Evolutionary conservation across 2,888 invertebrate genomes (phyloP), one percentile per base, ranked within the genome.

Genomic region (Scaptomyza parva): DNA sequence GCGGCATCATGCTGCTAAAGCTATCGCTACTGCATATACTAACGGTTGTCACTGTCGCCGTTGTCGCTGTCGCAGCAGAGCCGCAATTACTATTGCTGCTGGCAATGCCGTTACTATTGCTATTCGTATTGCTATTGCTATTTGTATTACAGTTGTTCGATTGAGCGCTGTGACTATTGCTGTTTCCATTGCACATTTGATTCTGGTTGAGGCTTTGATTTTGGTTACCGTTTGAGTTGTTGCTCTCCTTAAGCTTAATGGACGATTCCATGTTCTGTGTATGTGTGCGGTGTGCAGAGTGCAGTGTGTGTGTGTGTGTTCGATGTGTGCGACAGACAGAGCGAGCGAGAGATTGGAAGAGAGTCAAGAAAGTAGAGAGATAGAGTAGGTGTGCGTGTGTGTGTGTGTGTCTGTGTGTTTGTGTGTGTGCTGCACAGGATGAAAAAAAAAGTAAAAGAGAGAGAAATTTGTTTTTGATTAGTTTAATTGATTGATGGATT

Each of bases 11-110:
- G 69, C 91, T 88, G 73, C 89, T 89, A 35, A 90, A 90, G 72
- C 90, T 90, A 51, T 90, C 90, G 79, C 90, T 90, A 69, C 85
- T 90, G 76, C 91, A 91, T 30, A 90, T 87, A 64, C 67, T 72
- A 7, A 72, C 62, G 8, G 68, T 55, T 85, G 62, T 86, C 86
- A 66, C 78, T 80, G 62, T 78, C 82, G 71, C 81, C 82, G 61
- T 74, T 86, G 28, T 7, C 6, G 45, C 4, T 17, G 70, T 88
- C 85, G 24, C 18, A 44, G 30, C 37, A 17, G n/a, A 9, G 0
- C 9, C 9, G 26, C 9, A 26, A 2, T n/a, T 33, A 3, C 28
- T 30, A n/a, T 6, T 33, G 33, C 2, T 30, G 30, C 28, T 28
- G 28, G 24, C 9, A 28, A 9, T 28, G 28, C 28, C 9, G 28